These are phyloP conservation scores for Umimayanthus chanpuru DNA, from an alignment of 92 coral and sea anemone genomes.

Conservation along the genomic window DNA sequence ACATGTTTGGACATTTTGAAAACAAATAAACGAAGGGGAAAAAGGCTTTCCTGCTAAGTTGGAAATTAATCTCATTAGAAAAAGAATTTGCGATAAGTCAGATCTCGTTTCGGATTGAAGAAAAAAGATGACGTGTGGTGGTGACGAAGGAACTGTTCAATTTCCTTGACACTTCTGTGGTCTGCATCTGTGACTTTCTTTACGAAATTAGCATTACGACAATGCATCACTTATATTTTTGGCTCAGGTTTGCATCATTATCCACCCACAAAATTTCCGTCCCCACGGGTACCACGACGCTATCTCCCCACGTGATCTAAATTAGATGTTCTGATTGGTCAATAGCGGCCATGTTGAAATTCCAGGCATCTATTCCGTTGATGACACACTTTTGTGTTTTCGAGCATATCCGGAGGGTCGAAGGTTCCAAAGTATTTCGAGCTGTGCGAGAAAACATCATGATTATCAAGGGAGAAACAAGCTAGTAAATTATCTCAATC, in stretches of 20 bases:
- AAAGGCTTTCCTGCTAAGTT: not conserved
- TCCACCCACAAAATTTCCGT: constrained; percentile 37
- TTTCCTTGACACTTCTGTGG: constrained; percentile 20
- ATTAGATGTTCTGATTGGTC: constrained; percentile 28
- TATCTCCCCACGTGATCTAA: constrained; percentile 18
- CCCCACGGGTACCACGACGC: constrained; percentile 49
- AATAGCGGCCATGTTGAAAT: constrained; percentile 39
- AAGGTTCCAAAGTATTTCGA: constrained; percentile 1
- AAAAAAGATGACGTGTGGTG: constrained; percentile 15
- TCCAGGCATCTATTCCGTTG: constrained; percentile 48
- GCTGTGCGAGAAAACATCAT: not conserved
- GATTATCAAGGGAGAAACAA: not conserved
- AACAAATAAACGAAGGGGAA: not conserved
- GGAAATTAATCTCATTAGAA: not conserved
- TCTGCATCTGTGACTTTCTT: constrained; percentile 31
- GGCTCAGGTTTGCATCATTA: constrained; percentile 6
- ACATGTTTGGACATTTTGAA: not conserved
- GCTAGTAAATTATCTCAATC: not conserved
- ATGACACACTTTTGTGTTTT: constrained; percentile 38
- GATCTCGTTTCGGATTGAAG: not conserved
- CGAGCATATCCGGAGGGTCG: constrained; percentile 37
- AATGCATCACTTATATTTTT: constrained; percentile 32
- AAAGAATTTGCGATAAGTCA: not conserved
- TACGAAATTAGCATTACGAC: constrained; percentile 13
- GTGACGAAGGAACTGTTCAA: not conserved